These are phyloP conservation scores for fruit fly (Drosophila melanogaster) DNA, from an alignment of 1,140 invertebrate genomes.

Conservation along the genomic window Release_6_plus_ISO1_MT NT_037436.4:22404501-22405000, in stretches of 20 bases:
- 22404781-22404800: slow-evolving; percentile 71
- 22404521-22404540: slow-evolving; percentile 26
- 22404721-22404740: slow-evolving; percentile 20
- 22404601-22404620: slow-evolving; percentile 74
- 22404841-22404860: slow-evolving; percentile 34
- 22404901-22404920: slow-evolving; percentile 63
- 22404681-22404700: slow-evolving; percentile 53
- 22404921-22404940: slow-evolving; percentile 53
- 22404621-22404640: slow-evolving; percentile 72
- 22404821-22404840: slow-evolving; percentile 30
- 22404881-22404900: slow-evolving; percentile 16
- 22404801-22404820: slow-evolving; percentile 28
- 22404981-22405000: slow-evolving; percentile 25
- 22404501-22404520: slow-evolving; percentile 14
- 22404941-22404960: slow-evolving; percentile 60
- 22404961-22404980: slow-evolving; percentile 41
- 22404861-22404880: slow-evolving; percentile 50
- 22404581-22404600: slow-evolving; percentile 64
- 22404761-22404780: slow-evolving; percentile 65
- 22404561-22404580: slow-evolving; percentile 71
- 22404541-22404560: slow-evolving; percentile 46
- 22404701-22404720: slow-evolving; percentile 8
- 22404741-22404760: slow-evolving; percentile 30
- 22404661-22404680: slow-evolving; percentile 65
- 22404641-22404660: slow-evolving; percentile 7